Conservation (phyloP, 2,888 invertebrate genomes). For the Corythucha ciliata region DNA sequence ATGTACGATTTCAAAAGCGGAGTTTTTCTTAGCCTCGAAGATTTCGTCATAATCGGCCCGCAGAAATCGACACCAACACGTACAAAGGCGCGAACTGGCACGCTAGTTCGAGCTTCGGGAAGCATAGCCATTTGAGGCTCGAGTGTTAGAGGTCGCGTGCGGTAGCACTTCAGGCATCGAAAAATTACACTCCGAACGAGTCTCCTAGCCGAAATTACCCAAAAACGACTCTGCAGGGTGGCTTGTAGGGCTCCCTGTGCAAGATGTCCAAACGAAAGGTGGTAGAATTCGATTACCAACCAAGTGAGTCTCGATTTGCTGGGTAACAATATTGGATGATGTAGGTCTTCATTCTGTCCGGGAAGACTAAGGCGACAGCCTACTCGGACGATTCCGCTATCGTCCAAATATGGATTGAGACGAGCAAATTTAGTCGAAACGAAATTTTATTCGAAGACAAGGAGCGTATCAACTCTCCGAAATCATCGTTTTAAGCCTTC, state of each 20-base stretch:
- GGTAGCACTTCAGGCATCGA: slow-evolving; percentile 20
- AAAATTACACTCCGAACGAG: slow-evolving; percentile 5
- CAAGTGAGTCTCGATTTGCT: too few relatives aligned
- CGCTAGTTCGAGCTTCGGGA: slow-evolving; percentile 16
- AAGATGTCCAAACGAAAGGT: too few relatives aligned
- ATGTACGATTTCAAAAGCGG: slow-evolving; percentile 34
- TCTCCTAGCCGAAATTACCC: slow-evolving; percentile 15
- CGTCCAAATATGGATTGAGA: slow-evolving; percentile 16
- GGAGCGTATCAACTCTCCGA: too few relatives aligned
- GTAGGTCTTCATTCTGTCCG: too few relatives aligned
- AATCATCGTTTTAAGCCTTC: too few relatives aligned
- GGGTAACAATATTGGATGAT: too few relatives aligned
- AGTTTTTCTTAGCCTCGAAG: slow-evolving; percentile 25
- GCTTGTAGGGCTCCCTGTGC: too few relatives aligned
- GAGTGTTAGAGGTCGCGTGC: slow-evolving; percentile 8
- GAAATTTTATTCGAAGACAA: too few relatives aligned
- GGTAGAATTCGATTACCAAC: too few relatives aligned
- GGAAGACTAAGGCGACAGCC: too few relatives aligned
- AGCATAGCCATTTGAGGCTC: slow-evolving; percentile 24
- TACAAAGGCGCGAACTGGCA: slow-evolving; percentile 17
- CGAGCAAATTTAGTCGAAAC: too few relatives aligned
- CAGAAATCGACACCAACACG: slow-evolving; percentile 38
- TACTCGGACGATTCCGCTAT: slow-evolving; percentile 16
- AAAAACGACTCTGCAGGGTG: slow-evolving; percentile 14
- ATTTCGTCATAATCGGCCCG: slow-evolving; percentile 33